Percentiles rank a stretch among this genome's conserved stretches.
Evolutionary conservation across 2,888 invertebrate species (phyloP).

Genomic region (Seira sanloemensis): DNA sequence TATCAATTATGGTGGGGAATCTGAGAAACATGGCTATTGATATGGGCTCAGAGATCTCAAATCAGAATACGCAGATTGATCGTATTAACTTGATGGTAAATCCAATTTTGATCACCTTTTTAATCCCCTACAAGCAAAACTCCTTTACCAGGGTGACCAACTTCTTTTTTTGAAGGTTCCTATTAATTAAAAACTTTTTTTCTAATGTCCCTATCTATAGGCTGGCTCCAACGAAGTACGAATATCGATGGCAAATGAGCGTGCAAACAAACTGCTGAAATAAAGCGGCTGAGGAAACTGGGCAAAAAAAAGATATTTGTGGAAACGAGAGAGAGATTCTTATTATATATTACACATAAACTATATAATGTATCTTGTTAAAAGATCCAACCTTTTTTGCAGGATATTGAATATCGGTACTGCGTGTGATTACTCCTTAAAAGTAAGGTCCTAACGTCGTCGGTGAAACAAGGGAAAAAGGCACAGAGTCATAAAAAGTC

Average conservation of each 20-base stretch:
- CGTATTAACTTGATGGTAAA: slow-evolving; percentile 98
- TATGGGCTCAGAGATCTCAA: slow-evolving; percentile 98
- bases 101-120: neutral
- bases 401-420: slow-evolving; percentile 36
- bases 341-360: slow-evolving; percentile 27
- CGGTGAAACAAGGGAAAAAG: slow-evolving; percentile 1
- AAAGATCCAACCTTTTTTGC: slow-evolving; percentile 18
- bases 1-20: slow-evolving; percentile 98
- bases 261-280: slow-evolving; percentile 92
- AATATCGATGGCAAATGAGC: slow-evolving; percentile 97
- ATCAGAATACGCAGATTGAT: slow-evolving; percentile 98
- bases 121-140: neutral
- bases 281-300: slow-evolving; percentile 46
- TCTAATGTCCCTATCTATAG: slow-evolving; percentile 76
- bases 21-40: slow-evolving; percentile 99
- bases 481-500: neutral
- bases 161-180: neutral
- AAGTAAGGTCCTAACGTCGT: slow-evolving; percentile 44
- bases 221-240: slow-evolving; percentile 95
- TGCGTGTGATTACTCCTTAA: slow-evolving; percentile 44
- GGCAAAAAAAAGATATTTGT: neutral
- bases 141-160: no score
- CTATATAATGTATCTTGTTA: slow-evolving; percentile 8
- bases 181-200: slow-evolving; percentile 20
- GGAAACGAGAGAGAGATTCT: slow-evolving; percentile 41